Evolutionary conservation across 1,140 invertebrate species (phyloP).

Genomic region (Zeugodacus cucurbitae): DNA sequence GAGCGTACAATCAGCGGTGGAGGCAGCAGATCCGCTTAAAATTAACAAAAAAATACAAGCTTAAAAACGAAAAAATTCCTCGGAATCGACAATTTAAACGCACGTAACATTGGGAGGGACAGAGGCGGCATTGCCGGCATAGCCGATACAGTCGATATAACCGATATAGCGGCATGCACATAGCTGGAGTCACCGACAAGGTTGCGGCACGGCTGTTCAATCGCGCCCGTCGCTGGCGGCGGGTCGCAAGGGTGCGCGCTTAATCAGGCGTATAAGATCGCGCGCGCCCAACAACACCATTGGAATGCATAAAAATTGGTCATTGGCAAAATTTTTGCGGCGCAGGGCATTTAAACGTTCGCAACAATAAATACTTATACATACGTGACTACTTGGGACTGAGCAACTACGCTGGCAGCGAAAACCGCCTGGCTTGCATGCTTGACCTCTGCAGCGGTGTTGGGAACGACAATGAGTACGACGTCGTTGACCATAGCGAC

Average conservation of each 20-base stretch:
- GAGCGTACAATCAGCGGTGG: neutral
- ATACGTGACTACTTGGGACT: neutral
- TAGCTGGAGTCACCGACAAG: constrained; percentile 10
- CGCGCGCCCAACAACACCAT: neutral
- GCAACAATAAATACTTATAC: neutral
- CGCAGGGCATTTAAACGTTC: neutral
- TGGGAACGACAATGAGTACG: neutral
- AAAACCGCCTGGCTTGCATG: neutral
- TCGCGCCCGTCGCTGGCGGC: neutral
- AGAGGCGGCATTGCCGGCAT: neutral
- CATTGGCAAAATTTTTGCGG: neutral
- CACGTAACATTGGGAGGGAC: neutral
- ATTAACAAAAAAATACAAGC: neutral
- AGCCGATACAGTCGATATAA: no score
- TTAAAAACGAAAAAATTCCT: neutral
- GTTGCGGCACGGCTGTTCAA: neutral
- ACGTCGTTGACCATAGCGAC: neutral
- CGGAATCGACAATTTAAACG: neutral
- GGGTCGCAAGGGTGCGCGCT: neutral
- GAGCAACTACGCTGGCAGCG: neutral
- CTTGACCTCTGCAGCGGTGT: neutral
- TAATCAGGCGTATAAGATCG: constrained; percentile 23
- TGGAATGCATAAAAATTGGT: constrained; percentile 36
- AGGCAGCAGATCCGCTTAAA: neutral
- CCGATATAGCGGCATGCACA: neutral